Base-by-base conservation (phyloP, 1,140 invertebrate species). In the Matsumurasca onukii region DNA sequence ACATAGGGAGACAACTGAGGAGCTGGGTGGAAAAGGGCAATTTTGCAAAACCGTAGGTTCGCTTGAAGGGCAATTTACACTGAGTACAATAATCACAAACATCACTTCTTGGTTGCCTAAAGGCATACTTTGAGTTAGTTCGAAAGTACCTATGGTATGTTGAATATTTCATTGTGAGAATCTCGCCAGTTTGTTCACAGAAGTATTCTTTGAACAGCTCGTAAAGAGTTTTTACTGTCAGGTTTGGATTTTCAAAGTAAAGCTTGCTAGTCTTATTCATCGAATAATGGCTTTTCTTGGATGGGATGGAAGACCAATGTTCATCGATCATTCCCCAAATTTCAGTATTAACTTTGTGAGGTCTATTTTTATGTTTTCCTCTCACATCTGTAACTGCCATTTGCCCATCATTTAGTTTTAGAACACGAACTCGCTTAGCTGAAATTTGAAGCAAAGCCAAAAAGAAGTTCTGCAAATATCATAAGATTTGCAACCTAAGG, bases 91-190 rank as follows among this genome's bases (percentile, higher is more conserved):
- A 57, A n/a, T n/a, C 22, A 61, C 66, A 68, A 2, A 68, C 66
- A 68, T 68, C 66, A 68, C 22, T 68, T 57, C 66, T 68, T 34
- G 51, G 66, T 61, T 59, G 31, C 27, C 52, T 68, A 27, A 67
- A 52, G 2, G 39, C 45, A 51, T 3, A 67, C 15, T 51, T 5
- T 55, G 34, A 55, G 9, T 55, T 24, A n/a, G 30, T 68, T 48
- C 39, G 12, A 59, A 57, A 68, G 39, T 57, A 68, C 51, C 34
- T 59, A 59, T 55, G 55, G 34, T 59, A 68, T 22, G 13, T 57
- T 59, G 22, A 17, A 55, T 62, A 31, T 27, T 51, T 67, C 48
- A 59, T 51, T 48, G 3, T 22, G 2, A 31, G 30, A n/a, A 9
- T 22, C 15, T 67, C 48, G 3, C 27, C 66, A 51, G 66, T 51